These are phyloP conservation scores for Morpho helenor DNA, from an alignment of 2,888 invertebrate genomes.

Conservation along the genomic window DNA sequence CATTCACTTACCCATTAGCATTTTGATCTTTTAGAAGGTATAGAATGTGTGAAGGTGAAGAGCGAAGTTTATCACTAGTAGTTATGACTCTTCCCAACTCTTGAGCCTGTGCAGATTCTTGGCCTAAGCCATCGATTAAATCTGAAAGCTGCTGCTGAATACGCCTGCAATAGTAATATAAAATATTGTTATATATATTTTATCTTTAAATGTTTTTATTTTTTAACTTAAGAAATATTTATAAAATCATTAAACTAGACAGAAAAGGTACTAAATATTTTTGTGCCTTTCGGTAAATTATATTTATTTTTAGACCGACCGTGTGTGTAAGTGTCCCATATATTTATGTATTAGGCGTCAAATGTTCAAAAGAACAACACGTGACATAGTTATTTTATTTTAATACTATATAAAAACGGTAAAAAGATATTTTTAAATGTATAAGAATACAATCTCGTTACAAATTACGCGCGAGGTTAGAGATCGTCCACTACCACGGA, in stretches of 20 bases:
- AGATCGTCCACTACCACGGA: too few relatives aligned
- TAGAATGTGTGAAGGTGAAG: conserved; percentile 66
- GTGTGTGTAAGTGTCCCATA: too few relatives aligned
- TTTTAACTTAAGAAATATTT: not conserved
- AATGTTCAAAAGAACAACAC: too few relatives aligned
- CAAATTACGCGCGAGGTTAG: too few relatives aligned
- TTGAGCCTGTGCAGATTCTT: conserved; percentile 86
- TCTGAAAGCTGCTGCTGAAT: conserved; percentile 58
- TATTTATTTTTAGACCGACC: too few relatives aligned
- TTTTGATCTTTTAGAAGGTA: conserved; percentile 50
- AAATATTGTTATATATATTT: not conserved
- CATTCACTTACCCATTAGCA: conserved; percentile 43
- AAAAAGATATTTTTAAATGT: too few relatives aligned
- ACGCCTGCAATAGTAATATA: conserved; percentile 31
- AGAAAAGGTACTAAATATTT: not conserved
- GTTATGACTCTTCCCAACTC: conserved; percentile 86
- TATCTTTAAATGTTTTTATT: not conserved
- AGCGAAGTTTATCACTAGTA: conserved; percentile 81
- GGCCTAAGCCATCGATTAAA: conserved; percentile 84
- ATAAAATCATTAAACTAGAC: not conserved
- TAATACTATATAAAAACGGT: too few relatives aligned
- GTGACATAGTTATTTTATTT: too few relatives aligned
- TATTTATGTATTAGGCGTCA: too few relatives aligned
- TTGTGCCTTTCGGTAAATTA: not conserved
- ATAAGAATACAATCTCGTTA: too few relatives aligned